phyloP scores from a whole-genome alignment of 2,888 invertebrate species.

The Lissocephala sabroskyi region DNA sequence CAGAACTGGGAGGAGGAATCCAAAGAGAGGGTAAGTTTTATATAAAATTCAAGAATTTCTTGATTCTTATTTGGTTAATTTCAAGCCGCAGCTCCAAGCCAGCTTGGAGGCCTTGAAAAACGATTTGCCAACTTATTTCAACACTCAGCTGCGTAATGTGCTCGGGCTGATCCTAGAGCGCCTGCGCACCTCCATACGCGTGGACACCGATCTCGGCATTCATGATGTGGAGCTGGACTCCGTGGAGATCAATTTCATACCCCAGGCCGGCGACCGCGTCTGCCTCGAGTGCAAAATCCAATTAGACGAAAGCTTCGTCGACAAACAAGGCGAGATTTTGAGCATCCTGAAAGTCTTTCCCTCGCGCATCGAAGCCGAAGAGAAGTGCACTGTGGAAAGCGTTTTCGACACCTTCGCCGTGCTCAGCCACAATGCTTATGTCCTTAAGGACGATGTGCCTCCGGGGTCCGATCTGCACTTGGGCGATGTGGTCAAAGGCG shows the following conservation, averaged over 20 bases:
- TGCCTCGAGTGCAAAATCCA: slow-evolving; percentile 78
- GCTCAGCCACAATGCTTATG: slow-evolving; percentile 77
- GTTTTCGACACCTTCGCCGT: slow-evolving; percentile 74
- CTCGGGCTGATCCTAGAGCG: slow-evolving; percentile 44
- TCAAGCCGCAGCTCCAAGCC: slow-evolving; percentile 37
- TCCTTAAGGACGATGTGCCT: slow-evolving; percentile 75
- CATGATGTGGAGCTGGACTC: slow-evolving; percentile 76
- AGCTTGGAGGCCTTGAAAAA: slow-evolving; percentile 37
- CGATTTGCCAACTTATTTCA: slow-evolving; percentile 53
- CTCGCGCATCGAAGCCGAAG: slow-evolving; percentile 75
- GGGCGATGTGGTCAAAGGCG: slow-evolving; percentile 78
- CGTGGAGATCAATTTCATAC: slow-evolving; percentile 78
- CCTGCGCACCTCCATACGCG: slow-evolving; percentile 36
- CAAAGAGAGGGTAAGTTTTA: not conserved
- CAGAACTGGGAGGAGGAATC: slow-evolving; percentile 74
- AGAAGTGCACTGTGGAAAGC: slow-evolving; percentile 71
- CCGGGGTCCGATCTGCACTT: slow-evolving; percentile 74
- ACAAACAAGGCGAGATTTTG: slow-evolving; percentile 75
- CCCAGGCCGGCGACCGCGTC: slow-evolving; percentile 81
- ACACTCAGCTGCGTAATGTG: slow-evolving; percentile 59
- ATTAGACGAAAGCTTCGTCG: slow-evolving; percentile 75
- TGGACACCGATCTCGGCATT: slow-evolving; percentile 73
- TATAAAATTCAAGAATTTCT: not conserved
- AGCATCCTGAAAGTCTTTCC: slow-evolving; percentile 77
- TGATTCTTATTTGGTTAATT: not conserved